Percentiles rank a stretch among this genome's conserved stretches.
Evolutionary conservation across 1,140 invertebrate species (phyloP).

Genomic region (Sitophilus oryzae): DNA sequence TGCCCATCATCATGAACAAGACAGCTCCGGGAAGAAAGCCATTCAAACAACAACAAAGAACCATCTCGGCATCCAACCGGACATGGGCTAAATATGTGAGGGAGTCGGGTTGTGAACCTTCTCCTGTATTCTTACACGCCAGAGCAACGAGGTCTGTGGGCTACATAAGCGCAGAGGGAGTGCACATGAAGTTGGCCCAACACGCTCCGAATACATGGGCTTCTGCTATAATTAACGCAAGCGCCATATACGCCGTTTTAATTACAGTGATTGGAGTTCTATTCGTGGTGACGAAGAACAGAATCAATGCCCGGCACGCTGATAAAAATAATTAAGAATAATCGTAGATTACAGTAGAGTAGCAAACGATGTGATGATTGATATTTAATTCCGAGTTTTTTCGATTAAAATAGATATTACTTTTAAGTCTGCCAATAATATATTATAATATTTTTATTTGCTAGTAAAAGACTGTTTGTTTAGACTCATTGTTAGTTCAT

Average conservation of each 20-base stretch:
- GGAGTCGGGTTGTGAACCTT: slow-evolving; percentile 58
- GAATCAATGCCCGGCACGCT: neutral
- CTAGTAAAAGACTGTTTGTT: neutral
- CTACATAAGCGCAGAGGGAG: slow-evolving; percentile 17
- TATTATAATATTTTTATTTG: neutral
- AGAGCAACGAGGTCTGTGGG: slow-evolving; percentile 23
- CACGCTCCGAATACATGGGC: slow-evolving; percentile 34
- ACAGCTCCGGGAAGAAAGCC: slow-evolving; percentile 50
- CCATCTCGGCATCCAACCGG: slow-evolving; percentile 53
- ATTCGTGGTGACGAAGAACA: slow-evolving; percentile 19
- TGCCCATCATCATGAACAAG: slow-evolving; percentile 42
- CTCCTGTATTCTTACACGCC: slow-evolving; percentile 22
- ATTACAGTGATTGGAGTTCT: slow-evolving; percentile 30
- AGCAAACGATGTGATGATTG: neutral
- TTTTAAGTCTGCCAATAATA: slow-evolving; percentile 3
- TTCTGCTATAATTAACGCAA: slow-evolving; percentile 27
- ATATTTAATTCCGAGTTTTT: neutral
- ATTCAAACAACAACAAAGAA: slow-evolving; percentile 51
- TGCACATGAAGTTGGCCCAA: slow-evolving; percentile 18
- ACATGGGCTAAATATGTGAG: slow-evolving; percentile 68
- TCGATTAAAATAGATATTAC: slow-evolving; percentile 1
- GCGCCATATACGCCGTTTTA: slow-evolving; percentile 26
- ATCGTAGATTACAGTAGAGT: neutral
- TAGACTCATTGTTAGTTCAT: no score
- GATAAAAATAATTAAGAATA: neutral